Base-by-base conservation (phyloP, 2,888 invertebrate species). In the Dyspetes luteomarginatus region DNA sequence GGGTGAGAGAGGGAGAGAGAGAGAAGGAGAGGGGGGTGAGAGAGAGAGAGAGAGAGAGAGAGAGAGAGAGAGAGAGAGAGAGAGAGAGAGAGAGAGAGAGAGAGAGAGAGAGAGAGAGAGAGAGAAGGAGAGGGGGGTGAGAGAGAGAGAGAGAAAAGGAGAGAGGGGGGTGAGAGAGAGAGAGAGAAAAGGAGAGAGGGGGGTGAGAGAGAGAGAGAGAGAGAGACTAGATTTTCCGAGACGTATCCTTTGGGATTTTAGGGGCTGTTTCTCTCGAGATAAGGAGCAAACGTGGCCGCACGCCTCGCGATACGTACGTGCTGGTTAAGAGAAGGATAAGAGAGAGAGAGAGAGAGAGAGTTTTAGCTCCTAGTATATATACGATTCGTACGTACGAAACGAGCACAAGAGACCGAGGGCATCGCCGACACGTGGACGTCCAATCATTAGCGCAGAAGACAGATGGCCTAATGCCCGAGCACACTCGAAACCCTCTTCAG, bases 361-460 rank as follows among this genome's bases (percentile, higher is more conserved):
- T 56, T 45, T 75, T 17, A 36, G 50, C 56, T 50, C 56, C 60
- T 43, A 26, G 19, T 30, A 30, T 56, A 19, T 56, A 56, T 36
- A 48, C 69, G 26, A 78, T 72, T 68, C 41, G 58, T 64, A 41
- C 36, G 69, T 62, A 69, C 48, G 17, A 58, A 60, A 60, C n/a
- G 58, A 28, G 19, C 17, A 28, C 28, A 41, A 17, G 68, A 56
- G 36, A 4, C 36, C 55, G 19, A 58, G 43, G 45, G 72, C 28
- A 45, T 76, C 62, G 58, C 84, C 83, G 84, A 84, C 86, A 88
- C 84, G 86, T 88, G 85, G 85, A 79, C 78, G 83, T 85, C 82
- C 81, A 86, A 88, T 89, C 88, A 89, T 89, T 89, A 88, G 86
- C 85, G 81, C 79, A 82, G 82, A 88, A 88, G 89, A 88, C 87